Evolutionary conservation across 1,140 invertebrate genomes (phyloP), one percentile per base, ranked within the genome.

Genomic region (Scaptodrosophila lebanonensis): DNA sequence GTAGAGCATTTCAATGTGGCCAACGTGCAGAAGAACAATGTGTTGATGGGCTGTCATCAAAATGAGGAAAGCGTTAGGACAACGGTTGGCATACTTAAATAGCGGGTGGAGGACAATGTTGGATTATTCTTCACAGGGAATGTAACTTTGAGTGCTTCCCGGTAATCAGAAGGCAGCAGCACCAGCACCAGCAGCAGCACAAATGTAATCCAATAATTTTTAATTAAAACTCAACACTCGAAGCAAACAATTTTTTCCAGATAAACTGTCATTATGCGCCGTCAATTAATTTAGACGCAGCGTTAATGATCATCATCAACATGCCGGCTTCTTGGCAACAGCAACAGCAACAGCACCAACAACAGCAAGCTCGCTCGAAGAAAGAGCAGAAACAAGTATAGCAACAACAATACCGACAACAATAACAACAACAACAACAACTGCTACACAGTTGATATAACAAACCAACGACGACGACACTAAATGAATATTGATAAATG

Each of bases 401-500:
- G 40, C 43, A 51, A 42, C 52, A 51, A 33, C 22, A 54, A 43
- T 32, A 66, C 22, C 33, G 63, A 43, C 50, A 57, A 71, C 62
- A 53, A 66, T 35, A 59, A 59, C 49, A 51, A 57, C 71, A 33
- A 61, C 44, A 15, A 29, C 20, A 33, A 44, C 38, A 30, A 38
- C 38, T 50, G 39, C 38, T 45, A 44, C 38, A 61, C 32, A 35
- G 43, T 66, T 32, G 27, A 11, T 16, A 38, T 12, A 25, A 25
- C 22, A 25, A 25, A 15, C 35, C 4, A n/a, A n/a, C 63, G 62
- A 56, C 71, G 70, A 76, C 76, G 76, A 83, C 76, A 68, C 76
- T 75, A 83, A 83, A 83, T 83, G 76, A 83, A 83, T 83, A 83
- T 83, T 83, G 76, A 83, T 83, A 83, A 83, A 83, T 83, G 76